Evolutionary conservation across 2,113 vertebrate species (phyloP), one percentile per base, ranked within the genome.

Genomic region (Lagopus leucura): DNA sequence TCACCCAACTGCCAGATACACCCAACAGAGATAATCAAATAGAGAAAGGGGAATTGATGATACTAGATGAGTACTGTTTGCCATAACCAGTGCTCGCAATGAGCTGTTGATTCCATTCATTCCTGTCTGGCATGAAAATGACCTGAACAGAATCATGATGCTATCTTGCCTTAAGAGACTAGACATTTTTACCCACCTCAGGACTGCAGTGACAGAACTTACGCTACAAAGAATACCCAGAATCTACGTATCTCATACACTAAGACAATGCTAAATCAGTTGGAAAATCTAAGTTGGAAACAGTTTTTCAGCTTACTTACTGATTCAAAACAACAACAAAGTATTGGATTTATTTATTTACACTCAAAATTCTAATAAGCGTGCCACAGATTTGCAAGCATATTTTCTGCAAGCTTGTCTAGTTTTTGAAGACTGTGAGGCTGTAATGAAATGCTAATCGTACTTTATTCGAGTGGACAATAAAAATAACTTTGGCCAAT

Each of bases 31-130:
- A 54, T 19, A 79, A 74, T 13, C 0, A 2, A 34, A 88, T 3
- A 2, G 67, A 82, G 55, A 82, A 54, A 50, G 7, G 8, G 27
- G 22, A 87, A 73, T 7, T 14, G 58, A 66, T 64, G 28, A 18
- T 34, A 38, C 18, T 32, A 28, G 25, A 60, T 22, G 21, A 18
- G 18, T 36, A 45, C 11, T 13, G 5, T 88, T 86, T 74, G 21
- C 47, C 30, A 8, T 50, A n/a, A 28, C 38, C 13, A 17, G 60
- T 58, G 43, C 24, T 28, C 2, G 0, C 3, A 2, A 40, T 38
- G 57, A 89, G 19, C 15, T 79, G 17, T n/a, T 55, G 36, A 58
- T 32, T 65, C 27, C 50, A 38, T 40, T 45, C 7, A 48, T 73
- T 90, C 14, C 19, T 64, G 76, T 63, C 64, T 72, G 13, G 10